Evolutionary conservation across 2,797 vertebrate genomes (phyloP).

Genomic region (Morelia viridis): DNA sequence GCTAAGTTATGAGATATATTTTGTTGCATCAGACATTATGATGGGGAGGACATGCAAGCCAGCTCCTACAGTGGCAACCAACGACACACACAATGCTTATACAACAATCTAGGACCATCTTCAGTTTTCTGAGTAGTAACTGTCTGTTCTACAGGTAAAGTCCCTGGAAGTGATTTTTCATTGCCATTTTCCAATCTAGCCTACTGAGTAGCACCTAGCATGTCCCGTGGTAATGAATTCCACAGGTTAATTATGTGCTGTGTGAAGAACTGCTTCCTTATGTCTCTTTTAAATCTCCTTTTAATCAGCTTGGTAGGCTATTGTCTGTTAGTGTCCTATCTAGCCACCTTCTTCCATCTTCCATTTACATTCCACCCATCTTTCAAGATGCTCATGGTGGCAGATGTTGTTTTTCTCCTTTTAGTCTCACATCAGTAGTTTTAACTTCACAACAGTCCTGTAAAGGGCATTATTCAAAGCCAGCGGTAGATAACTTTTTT

Average conservation of each 20-base stretch:
- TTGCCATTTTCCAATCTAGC: neutral
- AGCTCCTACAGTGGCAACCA: neutral
- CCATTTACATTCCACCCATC: neutral
- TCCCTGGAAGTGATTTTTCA: neutral
- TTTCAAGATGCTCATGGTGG: neutral
- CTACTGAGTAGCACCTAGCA: neutral
- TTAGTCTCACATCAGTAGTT: neutral
- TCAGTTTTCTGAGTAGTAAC: neutral
- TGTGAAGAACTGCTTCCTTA: neutral
- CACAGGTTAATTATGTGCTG: neutral
- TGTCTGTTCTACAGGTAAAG: neutral
- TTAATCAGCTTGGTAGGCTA: neutral
- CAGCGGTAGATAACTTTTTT: neutral
- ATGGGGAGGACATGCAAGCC: neutral
- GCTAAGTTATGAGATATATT: neutral
- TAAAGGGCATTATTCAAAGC: neutral
- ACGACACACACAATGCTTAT: neutral
- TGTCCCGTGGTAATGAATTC: neutral
- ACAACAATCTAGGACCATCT: neutral
- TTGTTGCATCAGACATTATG: no score
- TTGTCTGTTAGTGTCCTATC: neutral
- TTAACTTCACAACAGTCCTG: neutral
- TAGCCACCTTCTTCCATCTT: neutral
- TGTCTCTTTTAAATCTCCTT: neutral
- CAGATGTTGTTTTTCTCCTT: neutral